Conservation (phyloP, 2,797 vertebrate genomes). For the Spheniscus humboldti region DNA sequence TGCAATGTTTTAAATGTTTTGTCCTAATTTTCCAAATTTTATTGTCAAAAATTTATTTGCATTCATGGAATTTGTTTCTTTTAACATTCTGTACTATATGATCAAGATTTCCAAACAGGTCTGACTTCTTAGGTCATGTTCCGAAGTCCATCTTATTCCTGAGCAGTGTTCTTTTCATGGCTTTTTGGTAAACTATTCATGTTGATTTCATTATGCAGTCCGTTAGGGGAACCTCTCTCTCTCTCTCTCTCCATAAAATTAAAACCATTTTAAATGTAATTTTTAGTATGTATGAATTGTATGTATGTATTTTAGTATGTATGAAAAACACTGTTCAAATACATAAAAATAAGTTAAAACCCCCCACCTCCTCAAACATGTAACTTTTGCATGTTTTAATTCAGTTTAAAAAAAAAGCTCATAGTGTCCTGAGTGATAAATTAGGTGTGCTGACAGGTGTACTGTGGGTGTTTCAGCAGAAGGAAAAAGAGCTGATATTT, state of each 20-base stretch:
- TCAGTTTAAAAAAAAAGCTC: neutral
- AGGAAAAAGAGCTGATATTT: neutral
- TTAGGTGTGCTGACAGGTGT: neutral
- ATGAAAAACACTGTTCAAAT: neutral
- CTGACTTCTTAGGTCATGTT: neutral
- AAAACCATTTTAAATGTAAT: neutral
- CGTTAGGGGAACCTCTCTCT: neutral
- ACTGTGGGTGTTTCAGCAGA: neutral
- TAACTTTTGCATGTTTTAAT: neutral
- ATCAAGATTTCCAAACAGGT: neutral
- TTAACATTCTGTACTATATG: neutral
- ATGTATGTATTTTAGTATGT: too few relatives aligned
- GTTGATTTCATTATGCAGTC: neutral
- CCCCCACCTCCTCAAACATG: neutral
- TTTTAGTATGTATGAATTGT: neutral
- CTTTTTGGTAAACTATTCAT: neutral
- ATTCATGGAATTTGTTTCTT: neutral
- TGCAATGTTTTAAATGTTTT: neutral
- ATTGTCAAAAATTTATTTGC: neutral
- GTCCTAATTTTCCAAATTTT: neutral
- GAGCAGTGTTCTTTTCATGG: rapidly evolving
- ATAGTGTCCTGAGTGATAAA: neutral
- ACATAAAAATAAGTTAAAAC: neutral
- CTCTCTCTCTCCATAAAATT: neutral
- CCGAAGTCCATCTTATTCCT: neutral